Evolutionary conservation across 2,113 vertebrate species (phyloP).

Genomic region (Pavo muticus): DNA sequence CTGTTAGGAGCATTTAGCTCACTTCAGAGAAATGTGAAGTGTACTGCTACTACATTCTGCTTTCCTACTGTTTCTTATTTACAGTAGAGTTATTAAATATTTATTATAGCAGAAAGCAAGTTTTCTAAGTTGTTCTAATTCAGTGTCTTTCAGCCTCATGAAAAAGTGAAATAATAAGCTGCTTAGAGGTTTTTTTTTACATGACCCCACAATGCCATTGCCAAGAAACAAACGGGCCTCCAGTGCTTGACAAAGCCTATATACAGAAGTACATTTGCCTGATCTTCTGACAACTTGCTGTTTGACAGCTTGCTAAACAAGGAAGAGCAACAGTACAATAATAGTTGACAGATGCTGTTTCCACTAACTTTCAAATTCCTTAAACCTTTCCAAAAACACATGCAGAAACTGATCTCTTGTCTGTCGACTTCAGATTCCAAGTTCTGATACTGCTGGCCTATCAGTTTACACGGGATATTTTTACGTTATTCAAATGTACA

Average conservation of each 20-base stretch:
- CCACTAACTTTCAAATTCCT: conserved; percentile 20
- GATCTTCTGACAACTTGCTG: conserved; percentile 49
- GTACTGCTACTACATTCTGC: neutral
- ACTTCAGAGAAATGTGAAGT: neutral
- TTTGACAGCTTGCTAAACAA: conserved; percentile 66
- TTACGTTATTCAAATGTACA: neutral
- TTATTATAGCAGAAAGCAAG: conserved; percentile 5
- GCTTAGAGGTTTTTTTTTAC: neutral
- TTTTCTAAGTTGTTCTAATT: neutral
- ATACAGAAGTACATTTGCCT: conserved; percentile 11
- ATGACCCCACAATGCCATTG: neutral
- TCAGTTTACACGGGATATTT: neutral
- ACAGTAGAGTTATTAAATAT: conserved; percentile 33
- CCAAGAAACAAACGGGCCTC: neutral
- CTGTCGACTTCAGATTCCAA: neutral
- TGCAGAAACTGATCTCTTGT: neutral
- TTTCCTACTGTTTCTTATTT: conserved; percentile 28
- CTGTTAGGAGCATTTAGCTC: neutral
- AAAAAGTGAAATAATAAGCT: neutral
- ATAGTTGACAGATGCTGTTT: conserved; percentile 70
- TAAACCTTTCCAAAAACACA: neutral
- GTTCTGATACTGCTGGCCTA: neutral
- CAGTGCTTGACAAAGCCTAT: neutral
- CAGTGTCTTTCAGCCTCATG: neutral
- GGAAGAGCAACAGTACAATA: conserved; percentile 38